Evolutionary conservation across 1,140 invertebrate species (phyloP), one percentile per base, ranked within the genome.

Genomic region (Nymphalis io): DNA sequence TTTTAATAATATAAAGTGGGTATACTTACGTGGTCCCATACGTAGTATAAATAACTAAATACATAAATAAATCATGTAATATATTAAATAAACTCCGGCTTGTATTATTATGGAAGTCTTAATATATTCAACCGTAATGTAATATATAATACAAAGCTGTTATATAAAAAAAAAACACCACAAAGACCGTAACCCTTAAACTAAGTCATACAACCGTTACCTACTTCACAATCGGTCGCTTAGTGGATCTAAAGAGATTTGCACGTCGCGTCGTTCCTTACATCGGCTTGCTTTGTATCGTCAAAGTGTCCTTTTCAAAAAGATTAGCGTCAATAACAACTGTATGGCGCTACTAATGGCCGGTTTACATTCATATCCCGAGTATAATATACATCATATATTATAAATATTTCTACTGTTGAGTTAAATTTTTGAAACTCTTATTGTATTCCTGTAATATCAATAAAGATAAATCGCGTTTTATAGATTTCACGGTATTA

Each of bases 311-410:
- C 73, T 73, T 72, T 79, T 46, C 68, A 44, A 59, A 53, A 27
- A 77, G 78, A 79, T 80, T 82, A 82, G 61, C 60, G 72, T 76
- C 68, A 74, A 55, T 55, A 55, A 55, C 51, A n/a, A 55, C 51
- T n/a, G 51, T 55, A 55, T 27, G 46, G 75, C 71, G 79, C 39
- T 16, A 40, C 72, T 11, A 42, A 4, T 1, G 39, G 0, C 65
- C 60, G 27, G 62, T 72, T 75, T 70, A 48, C 40, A 62, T 21
- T 23, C 8, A 33, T 58, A 44, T 57, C 60, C 10, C 48, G 8
- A 60, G 21, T 27, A 20, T 18, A 51, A 20, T 20, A 51, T 33
- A 27, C 5, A 3, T 27, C 23, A 23, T 23, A 23, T 23, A 23
- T 2, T 3, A 27, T 3, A 27, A 3, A 27, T 27, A 33, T 33